Evolutionary conservation across 2,888 invertebrate genomes (phyloP), one percentile per base, ranked within the genome.

Genomic region (Oscheius myriophilus): DNA sequence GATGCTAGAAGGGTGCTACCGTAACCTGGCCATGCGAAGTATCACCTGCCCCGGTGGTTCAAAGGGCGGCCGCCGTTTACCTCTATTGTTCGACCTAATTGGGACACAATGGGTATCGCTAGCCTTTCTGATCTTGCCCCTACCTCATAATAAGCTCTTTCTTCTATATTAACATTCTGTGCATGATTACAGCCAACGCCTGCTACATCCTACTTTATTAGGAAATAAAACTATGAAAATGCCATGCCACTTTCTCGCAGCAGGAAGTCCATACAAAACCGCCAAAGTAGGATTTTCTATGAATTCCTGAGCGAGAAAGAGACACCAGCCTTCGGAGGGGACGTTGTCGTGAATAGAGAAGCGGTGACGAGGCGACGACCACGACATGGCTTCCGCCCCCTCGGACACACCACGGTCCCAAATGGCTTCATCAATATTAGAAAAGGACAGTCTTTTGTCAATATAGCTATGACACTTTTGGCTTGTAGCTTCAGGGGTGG

Each of bases 221-320:
- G n/a, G n/a, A n/a, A n/a, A n/a, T n/a, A n/a, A n/a, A n/a, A n/a
- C n/a, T n/a, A n/a, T n/a, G n/a, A 33, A 33, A 33, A 3, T 33
- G 33, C 33, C 9, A 3, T 33, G 33, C 33, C 9, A 6, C 33
- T 33, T 33, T 33, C 33, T 33, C 33, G 33, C 33, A 33, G 33
- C 53, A 33, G 39, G 26, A 61, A 49, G 23, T 9, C 11, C 61
- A 61, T 61, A 61, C 61, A 61, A 61, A 61, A 61, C 18, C 61
- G 53, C 46, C 46, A 18, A 21, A 33, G 11, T 33, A 21, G 16
- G 61, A 49, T 61, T 61, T 61, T 61, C 16, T 61, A 61, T 46
- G 49, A 23, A n/a, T 33, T 33, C 39, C 61, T 39, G 61, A 25
- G 21, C 23, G 58, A 16, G 23, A 25, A 23, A 9, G 21, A 25